Conservation (phyloP, 2,888 invertebrate species). For the Camponotus fellah region DNA sequence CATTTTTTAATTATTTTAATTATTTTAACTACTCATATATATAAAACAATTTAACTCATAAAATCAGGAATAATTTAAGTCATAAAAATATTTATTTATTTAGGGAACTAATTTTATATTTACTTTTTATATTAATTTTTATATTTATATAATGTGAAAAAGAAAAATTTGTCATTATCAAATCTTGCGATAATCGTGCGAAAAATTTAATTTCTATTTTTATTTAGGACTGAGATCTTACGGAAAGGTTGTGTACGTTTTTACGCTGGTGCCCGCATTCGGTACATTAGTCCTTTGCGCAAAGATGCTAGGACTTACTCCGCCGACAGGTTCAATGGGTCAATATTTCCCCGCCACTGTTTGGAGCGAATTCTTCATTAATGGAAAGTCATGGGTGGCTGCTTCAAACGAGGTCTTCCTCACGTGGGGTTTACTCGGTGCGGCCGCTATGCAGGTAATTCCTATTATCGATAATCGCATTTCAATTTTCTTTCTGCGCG, state of each 20-base stretch:
- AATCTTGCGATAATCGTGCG: background rate
- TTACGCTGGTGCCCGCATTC: constrained; percentile 92
- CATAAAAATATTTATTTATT: no score
- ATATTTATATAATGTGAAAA: background rate
- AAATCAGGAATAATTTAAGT: no score
- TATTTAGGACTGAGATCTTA: constrained; percentile 91
- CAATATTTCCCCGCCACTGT: constrained; percentile 93
- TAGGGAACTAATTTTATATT: no score
- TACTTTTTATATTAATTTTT: background rate
- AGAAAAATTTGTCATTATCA: background rate
- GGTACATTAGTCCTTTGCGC: constrained; percentile 91
- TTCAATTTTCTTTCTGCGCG: background rate
- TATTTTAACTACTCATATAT: background rate
- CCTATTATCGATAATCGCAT: background rate
- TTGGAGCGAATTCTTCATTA: constrained; percentile 95
- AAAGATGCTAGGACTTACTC: constrained; percentile 91
- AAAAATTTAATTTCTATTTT: constrained; percentile 40
- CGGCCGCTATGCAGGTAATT: constrained; percentile 91
- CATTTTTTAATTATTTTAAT: background rate
- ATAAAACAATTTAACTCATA: no score
- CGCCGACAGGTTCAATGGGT: constrained; percentile 88
- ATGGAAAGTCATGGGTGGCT: constrained; percentile 95
- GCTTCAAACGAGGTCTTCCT: constrained; percentile 96
- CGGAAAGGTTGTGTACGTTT: constrained; percentile 93
- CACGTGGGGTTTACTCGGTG: constrained; percentile 95